These are phyloP conservation scores for Cynoglossus semilaevis DNA, from an alignment of 2,113 vertebrate genomes.

Conservation along the genomic window DNA sequence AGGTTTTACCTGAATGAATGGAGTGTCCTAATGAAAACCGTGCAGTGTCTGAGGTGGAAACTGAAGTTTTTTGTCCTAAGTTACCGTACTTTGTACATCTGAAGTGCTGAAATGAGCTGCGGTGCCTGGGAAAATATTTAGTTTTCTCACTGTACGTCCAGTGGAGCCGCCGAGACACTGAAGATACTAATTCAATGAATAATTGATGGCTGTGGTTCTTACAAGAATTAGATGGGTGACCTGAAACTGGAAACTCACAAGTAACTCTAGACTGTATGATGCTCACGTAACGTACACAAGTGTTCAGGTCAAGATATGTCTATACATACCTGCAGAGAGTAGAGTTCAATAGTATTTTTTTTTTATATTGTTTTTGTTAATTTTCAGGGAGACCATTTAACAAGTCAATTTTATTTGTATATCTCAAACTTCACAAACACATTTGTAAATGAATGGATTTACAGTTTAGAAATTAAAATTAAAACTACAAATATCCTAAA, in stretches of 20 bases:
- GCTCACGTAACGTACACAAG: background rate
- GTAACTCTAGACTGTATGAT: conserved; percentile 11
- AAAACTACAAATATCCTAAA: too few relatives aligned
- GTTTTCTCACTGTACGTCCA: conserved; percentile 5
- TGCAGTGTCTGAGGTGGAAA: conserved; percentile 10
- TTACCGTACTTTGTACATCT: conserved; percentile 24
- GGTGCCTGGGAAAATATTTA: background rate
- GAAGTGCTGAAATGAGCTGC: conserved; percentile 7
- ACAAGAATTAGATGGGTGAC: conserved; percentile 18
- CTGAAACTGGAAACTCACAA: conserved; percentile 14
- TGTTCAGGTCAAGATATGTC: background rate
- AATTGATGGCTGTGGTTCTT: conserved; percentile 38
- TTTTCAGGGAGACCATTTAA: too few relatives aligned
- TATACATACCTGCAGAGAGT: too few relatives aligned
- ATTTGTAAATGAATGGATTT: too few relatives aligned
- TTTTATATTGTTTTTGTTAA: too few relatives aligned
- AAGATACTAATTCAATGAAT: conserved; percentile 26
- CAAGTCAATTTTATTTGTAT: too few relatives aligned
- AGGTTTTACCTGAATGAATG: conserved; percentile 32
- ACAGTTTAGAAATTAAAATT: too few relatives aligned
- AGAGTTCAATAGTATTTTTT: too few relatives aligned
- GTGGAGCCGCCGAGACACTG: background rate
- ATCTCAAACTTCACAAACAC: too few relatives aligned
- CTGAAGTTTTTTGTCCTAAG: conserved; percentile 1
- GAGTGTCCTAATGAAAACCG: conserved; percentile 4